Evolutionary conservation across 2,113 vertebrate species (phyloP).

Genomic region (Lasiurus cinereus): DNA sequence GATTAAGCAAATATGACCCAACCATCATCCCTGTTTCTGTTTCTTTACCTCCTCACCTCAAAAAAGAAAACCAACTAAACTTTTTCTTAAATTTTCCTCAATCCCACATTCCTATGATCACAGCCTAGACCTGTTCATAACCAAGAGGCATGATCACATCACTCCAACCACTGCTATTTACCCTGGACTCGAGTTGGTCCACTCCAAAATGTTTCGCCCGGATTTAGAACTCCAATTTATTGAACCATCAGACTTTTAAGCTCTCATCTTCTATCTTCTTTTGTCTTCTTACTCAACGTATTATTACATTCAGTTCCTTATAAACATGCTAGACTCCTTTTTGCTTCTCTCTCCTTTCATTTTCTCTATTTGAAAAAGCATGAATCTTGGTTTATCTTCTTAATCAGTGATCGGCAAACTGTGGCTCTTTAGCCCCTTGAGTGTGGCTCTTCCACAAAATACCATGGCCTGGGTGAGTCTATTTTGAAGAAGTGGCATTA

Average conservation of each 20-base stretch:
- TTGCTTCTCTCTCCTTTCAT: background rate
- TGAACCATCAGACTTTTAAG: background rate
- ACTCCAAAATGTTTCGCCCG: background rate
- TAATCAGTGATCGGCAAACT: too few species aligned
- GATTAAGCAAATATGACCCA: background rate
- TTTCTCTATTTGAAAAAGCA: background rate
- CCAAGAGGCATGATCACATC: background rate
- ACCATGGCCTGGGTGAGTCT: too few species aligned
- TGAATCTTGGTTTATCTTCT: background rate
- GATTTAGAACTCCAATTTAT: background rate
- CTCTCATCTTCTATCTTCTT: background rate
- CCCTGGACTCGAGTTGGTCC: rapidly evolving
- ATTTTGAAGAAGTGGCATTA: too few species aligned
- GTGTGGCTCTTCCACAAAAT: too few species aligned
- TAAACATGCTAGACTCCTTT: background rate
- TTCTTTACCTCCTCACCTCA: background rate
- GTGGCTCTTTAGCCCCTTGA: too few species aligned
- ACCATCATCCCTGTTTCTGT: background rate
- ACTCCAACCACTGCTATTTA: background rate
- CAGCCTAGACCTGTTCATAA: background rate
- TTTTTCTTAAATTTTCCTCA: background rate
- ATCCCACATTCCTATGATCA: background rate
- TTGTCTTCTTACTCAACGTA: background rate
- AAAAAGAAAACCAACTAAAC: background rate
- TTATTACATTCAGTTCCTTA: background rate